Conservation (phyloP, 1,140 invertebrate species). For the Apocrypta bakeri region DNA sequence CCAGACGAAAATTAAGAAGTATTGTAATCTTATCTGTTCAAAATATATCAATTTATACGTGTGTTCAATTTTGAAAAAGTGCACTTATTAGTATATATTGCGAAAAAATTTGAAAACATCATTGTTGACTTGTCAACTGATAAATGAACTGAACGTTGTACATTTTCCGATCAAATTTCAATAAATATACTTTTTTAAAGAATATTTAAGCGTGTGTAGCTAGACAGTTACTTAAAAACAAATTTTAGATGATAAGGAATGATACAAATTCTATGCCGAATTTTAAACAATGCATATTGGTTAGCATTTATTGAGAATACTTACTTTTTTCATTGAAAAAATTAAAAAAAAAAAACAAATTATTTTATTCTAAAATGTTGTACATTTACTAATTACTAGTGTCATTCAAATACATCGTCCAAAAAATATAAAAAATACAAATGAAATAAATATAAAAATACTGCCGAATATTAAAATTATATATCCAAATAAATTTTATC, state of each 20-base stretch:
- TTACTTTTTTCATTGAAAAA: background rate
- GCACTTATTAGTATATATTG: background rate
- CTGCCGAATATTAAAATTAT: constrained; percentile 59
- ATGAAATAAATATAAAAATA: constrained; percentile 6
- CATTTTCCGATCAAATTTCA: constrained; percentile 52
- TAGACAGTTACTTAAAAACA: background rate
- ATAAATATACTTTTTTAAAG: background rate
- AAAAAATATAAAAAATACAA: background rate
- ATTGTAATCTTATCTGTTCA: background rate
- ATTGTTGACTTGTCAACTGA: constrained; percentile 56
- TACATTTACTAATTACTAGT: background rate
- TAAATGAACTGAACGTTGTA: constrained; percentile 69
- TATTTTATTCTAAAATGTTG: background rate
- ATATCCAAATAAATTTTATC: constrained; percentile 52
- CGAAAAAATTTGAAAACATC: constrained; percentile 19
- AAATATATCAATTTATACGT: background rate
- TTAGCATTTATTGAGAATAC: constrained; percentile 1
- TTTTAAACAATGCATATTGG: background rate
- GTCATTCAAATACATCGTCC: background rate
- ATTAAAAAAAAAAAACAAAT: background rate
- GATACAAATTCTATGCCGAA: background rate
- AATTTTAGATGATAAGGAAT: background rate
- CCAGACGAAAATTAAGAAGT: background rate
- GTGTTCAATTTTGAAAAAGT: background rate
- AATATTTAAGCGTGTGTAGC: background rate